phyloP scores from a whole-genome alignment of 2,797 vertebrate genomes.

The Halcyon smyrnensis region DNA sequence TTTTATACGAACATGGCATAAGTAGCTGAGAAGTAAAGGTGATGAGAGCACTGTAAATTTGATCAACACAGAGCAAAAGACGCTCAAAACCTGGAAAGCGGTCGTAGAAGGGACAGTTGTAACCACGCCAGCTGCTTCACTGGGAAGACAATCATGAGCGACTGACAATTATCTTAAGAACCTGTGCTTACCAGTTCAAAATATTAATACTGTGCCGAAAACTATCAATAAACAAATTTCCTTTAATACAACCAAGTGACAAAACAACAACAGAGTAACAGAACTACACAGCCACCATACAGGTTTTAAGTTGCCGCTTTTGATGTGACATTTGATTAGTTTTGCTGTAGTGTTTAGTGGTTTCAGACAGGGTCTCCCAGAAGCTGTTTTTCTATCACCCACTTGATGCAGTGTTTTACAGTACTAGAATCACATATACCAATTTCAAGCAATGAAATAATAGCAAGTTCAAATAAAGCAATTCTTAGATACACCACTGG shows the following conservation, averaged over 20 bases:
- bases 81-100: neutral
- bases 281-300: neutral
- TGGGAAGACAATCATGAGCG: neutral
- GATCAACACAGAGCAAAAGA: neutral
- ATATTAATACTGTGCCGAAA: neutral
- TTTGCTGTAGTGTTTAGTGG: neutral
- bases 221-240: neutral
- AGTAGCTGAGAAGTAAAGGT: neutral
- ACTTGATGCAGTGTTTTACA: neutral
- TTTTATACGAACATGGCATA: neutral
- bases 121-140: fast-evolving
- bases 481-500: neutral
- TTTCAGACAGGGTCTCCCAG: neutral
- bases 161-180: neutral
- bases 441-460: neutral
- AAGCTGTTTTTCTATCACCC: neutral
- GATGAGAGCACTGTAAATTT: neutral
- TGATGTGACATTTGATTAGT: fast-evolving
- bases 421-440: neutral
- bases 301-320: neutral
- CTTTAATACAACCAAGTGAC: neutral
- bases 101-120: neutral
- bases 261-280: neutral
- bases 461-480: neutral
- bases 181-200: neutral